These are phyloP conservation scores for Myopa testacea DNA, from an alignment of 2,888 invertebrate species.

Conservation along the genomic window DNA sequence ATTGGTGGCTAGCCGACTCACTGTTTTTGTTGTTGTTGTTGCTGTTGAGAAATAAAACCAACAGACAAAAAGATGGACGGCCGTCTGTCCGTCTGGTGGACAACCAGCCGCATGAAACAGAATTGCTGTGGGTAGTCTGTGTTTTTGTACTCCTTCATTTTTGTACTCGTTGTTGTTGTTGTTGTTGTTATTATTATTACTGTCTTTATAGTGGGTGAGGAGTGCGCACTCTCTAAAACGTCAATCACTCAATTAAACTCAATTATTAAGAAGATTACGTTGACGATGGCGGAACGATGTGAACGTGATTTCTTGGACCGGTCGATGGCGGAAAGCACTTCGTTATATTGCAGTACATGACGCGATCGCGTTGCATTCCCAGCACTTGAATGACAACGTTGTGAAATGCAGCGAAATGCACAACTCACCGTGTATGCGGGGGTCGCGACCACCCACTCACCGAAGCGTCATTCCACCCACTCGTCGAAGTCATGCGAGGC, in stretches of 20 bases:
- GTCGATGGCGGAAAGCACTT: conserved; percentile 13
- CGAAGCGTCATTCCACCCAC: background rate
- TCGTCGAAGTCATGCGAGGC: background rate
- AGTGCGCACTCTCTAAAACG: conserved; percentile 47
- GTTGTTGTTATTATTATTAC: conserved; percentile 22
- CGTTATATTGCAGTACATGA: background rate
- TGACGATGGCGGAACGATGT: conserved; percentile 32
- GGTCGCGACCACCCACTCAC: conserved; percentile 28
- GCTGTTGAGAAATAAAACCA: conserved; percentile 18
- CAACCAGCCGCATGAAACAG: background rate
- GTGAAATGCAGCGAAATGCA: conserved; percentile 10
- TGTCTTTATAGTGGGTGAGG: conserved; percentile 32
- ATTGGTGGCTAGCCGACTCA: conserved; percentile 24
- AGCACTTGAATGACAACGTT: conserved; percentile 18
- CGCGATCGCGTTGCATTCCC: conserved; percentile 37
- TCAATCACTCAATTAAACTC: conserved; percentile 57
- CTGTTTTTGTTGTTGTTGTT: background rate
- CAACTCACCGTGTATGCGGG: background rate
- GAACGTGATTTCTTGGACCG: conserved; percentile 38
- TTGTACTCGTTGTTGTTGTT: conserved; percentile 24
- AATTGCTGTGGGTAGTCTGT: conserved; percentile 19
- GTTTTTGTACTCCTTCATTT: background rate
- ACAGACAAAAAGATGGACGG: background rate
- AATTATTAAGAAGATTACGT: conserved; percentile 48
- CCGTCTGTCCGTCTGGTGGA: background rate